Evolutionary conservation across 2,797 vertebrate species (phyloP).

Genomic region (Coluber constrictor): DNA sequence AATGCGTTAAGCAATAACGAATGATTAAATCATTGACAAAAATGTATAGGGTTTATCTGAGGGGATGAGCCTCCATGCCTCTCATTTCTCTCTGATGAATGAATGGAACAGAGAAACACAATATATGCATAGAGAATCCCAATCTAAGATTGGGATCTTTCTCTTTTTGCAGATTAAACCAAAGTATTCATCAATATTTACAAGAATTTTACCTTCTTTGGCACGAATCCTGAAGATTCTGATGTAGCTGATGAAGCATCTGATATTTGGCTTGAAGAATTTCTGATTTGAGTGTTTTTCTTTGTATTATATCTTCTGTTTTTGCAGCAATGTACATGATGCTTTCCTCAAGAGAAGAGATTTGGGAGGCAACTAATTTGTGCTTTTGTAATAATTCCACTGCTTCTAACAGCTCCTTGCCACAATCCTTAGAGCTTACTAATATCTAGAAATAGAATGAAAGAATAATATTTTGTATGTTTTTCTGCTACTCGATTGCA

Average conservation of each 20-base stretch:
- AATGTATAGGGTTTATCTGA: background rate
- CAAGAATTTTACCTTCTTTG: slow-evolving; percentile 75
- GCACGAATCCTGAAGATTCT: slow-evolving; percentile 74
- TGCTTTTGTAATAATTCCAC: slow-evolving; percentile 84
- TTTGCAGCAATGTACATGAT: slow-evolving; percentile 68
- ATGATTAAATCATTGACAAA: background rate
- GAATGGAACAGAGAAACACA: background rate
- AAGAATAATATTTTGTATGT: background rate
- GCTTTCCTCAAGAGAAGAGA: slow-evolving; percentile 76
- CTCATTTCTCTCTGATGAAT: background rate
- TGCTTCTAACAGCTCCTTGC: slow-evolving; percentile 80
- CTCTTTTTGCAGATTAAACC: background rate
- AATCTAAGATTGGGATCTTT: background rate
- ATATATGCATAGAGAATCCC: background rate
- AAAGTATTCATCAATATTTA: background rate
- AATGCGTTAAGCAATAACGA: too few species aligned
- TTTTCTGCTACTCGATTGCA: background rate
- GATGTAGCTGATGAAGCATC: slow-evolving; percentile 75
- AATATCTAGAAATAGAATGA: slow-evolving; percentile 65
- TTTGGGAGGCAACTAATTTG: slow-evolving; percentile 79
- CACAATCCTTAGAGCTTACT: slow-evolving; percentile 72
- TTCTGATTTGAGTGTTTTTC: slow-evolving; percentile 54
- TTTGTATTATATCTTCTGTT: slow-evolving; percentile 62
- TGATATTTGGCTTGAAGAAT: slow-evolving; percentile 76
- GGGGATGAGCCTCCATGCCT: background rate